A percentile compares a stretch with the other conserved stretches of the same genome.
These are phyloP conservation scores for Periphyllus acericola DNA, from an alignment of 2,888 invertebrate species.

Conservation along the genomic window DNA sequence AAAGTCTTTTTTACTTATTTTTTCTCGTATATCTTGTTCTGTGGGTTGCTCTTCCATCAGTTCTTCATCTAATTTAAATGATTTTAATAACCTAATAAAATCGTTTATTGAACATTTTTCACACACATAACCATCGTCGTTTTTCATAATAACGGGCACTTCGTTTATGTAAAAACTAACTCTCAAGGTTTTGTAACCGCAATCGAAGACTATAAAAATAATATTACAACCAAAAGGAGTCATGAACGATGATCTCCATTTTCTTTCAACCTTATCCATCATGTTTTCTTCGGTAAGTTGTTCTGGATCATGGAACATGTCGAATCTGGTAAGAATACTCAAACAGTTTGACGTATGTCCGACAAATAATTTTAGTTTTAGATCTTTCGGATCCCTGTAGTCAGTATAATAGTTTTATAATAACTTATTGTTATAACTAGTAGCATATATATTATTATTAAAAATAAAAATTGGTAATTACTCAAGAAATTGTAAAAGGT, in stretches of 20 bases:
- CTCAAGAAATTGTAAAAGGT: background rate
- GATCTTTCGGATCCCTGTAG: background rate
- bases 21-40: background rate
- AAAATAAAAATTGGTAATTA: background rate
- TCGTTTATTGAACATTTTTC: background rate
- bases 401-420: background rate
- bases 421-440: background rate
- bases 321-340: conserved; percentile 79
- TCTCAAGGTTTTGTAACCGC: background rate
- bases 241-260: conserved; percentile 72
- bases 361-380: conserved; percentile 72
- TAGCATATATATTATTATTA: background rate
- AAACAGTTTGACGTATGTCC: conserved; percentile 85
- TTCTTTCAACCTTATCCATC: conserved; percentile 66
- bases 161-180: conserved; percentile 8
- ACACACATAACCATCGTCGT: background rate
- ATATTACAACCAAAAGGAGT: conserved; percentile 83
- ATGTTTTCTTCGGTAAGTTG: conserved; percentile 72
- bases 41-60: background rate
- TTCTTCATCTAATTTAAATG: background rate
- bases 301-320: conserved; percentile 76
- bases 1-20: background rate
- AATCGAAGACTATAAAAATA: conserved; percentile 72
- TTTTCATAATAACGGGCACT: background rate
- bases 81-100: background rate